Conservation (phyloP, 1,140 invertebrate genomes). For the Catajapyx aquilonaris region DNA sequence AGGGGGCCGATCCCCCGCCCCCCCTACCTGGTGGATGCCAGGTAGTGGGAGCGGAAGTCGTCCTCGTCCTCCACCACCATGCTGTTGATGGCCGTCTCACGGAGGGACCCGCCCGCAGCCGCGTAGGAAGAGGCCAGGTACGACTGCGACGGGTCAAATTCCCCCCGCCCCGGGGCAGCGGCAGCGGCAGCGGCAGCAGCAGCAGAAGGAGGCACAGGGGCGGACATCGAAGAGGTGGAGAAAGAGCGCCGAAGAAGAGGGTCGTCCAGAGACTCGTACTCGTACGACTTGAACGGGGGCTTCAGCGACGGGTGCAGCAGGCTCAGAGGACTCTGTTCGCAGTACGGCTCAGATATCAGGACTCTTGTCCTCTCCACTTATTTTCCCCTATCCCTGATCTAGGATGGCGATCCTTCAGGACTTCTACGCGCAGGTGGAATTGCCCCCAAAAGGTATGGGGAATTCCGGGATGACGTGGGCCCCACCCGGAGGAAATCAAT, state of each 20-base stretch:
- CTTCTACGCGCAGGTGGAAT: too few species aligned
- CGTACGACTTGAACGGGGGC: conserved; percentile 24
- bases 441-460: too few species aligned
- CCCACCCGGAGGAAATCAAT: too few species aligned
- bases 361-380: too few species aligned
- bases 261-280: conserved; percentile 26
- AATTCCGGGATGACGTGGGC: too few species aligned
- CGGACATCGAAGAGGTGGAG: background rate
- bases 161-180: conserved; percentile 9
- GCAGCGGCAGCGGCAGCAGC: conserved; percentile 3
- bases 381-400: too few species aligned
- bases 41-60: conserved; percentile 10
- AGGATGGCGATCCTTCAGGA: too few species aligned
- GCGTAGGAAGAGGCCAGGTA: conserved; percentile 19
- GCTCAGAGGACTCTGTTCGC: conserved; percentile 15
- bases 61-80: conserved; percentile 18
- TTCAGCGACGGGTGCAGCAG: conserved; percentile 15
- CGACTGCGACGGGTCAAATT: conserved; percentile 21
- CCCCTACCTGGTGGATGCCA: conserved; percentile 14
- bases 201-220: conserved; percentile 3
- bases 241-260: conserved; percentile 11
- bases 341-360: too few species aligned
- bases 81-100: conserved; percentile 24
- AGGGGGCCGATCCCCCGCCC: too few species aligned
- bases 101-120: conserved; percentile 18